Percentiles rank a stretch among this genome's conserved stretches.
phyloP scores from a whole-genome alignment of 2,888 invertebrate genomes.

The Mesoligia furuncula region DNA sequence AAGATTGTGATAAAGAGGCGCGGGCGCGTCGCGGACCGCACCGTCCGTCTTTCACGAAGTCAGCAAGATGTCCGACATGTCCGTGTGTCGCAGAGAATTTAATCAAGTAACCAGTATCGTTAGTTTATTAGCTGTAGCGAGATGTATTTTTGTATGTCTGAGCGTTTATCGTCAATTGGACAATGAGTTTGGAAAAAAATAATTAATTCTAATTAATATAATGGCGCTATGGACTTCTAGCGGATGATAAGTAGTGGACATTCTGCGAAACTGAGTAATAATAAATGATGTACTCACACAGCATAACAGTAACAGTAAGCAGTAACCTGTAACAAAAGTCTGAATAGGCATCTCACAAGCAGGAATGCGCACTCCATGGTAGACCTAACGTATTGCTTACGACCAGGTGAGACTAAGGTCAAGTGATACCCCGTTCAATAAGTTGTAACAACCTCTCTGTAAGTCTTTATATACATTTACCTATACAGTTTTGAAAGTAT shows the following conservation, averaged over 20 bases:
- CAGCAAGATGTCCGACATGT: conserved; percentile 40
- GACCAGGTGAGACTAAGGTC: background rate
- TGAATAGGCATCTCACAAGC: too few relatives aligned
- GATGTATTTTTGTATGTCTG: conserved; percentile 88
- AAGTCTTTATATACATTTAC: background rate
- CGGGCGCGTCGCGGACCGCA: conserved; percentile 74
- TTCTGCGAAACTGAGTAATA: too few relatives aligned
- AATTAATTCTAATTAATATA: conserved; percentile 58
- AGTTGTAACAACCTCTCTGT: background rate
- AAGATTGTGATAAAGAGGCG: conserved; percentile 83
- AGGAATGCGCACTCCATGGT: background rate
- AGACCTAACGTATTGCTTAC: background rate
- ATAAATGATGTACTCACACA: background rate
- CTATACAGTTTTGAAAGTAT: background rate
- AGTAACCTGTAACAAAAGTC: background rate
- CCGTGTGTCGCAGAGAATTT: conserved; percentile 69
- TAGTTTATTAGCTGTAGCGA: conserved; percentile 86
- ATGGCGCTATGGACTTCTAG: conserved; percentile 11
- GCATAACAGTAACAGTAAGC: too few relatives aligned
- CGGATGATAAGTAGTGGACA: conserved; percentile 1
- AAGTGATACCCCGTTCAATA: background rate
- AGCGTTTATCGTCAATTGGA: conserved; percentile 82
- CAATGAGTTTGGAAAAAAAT: conserved; percentile 65
- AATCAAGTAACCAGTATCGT: conserved; percentile 66
- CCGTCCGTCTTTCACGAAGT: conserved; percentile 41